phyloP scores from a whole-genome alignment of 2,113 vertebrate species.

The Mellivora capensis region DNA sequence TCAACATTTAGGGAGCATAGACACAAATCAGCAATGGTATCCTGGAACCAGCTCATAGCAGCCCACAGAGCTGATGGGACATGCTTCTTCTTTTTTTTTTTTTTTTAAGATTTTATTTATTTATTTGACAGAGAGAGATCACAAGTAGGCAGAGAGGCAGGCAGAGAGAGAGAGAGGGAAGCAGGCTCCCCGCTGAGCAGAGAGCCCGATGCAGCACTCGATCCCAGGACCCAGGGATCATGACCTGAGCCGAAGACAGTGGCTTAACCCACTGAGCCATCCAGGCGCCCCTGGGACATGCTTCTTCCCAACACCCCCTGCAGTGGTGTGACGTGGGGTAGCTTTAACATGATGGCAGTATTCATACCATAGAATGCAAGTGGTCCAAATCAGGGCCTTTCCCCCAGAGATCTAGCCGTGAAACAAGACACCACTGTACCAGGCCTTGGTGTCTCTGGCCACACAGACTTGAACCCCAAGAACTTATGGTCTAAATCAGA shows the following conservation, averaged over 20 bases:
- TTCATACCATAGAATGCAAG: background rate
- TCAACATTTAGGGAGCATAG: background rate
- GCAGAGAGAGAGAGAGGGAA: too few relatives aligned
- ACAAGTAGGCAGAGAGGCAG: too few relatives aligned
- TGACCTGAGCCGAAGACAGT: too few relatives aligned
- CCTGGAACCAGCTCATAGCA: background rate
- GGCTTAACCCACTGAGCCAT: too few relatives aligned
- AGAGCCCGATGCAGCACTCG: too few relatives aligned
- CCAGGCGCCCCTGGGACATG: too few relatives aligned
- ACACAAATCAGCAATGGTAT: background rate
- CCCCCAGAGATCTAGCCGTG: background rate
- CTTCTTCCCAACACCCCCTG: background rate
- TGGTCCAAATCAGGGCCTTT: background rate
- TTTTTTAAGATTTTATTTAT: too few relatives aligned
- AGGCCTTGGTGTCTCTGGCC: background rate
- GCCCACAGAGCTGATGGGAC: background rate
- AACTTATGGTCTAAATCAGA: background rate
- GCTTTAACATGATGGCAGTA: too few relatives aligned
- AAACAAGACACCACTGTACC: background rate
- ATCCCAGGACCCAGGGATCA: too few relatives aligned
- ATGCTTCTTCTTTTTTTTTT: background rate
- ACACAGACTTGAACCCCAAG: background rate
- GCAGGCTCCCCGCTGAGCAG: too few relatives aligned
- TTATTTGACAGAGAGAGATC: too few relatives aligned
- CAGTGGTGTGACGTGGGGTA: fast-evolving